Evolutionary conservation across 1,140 invertebrate species (phyloP).

Genomic region (Scylla paramamosain): DNA sequence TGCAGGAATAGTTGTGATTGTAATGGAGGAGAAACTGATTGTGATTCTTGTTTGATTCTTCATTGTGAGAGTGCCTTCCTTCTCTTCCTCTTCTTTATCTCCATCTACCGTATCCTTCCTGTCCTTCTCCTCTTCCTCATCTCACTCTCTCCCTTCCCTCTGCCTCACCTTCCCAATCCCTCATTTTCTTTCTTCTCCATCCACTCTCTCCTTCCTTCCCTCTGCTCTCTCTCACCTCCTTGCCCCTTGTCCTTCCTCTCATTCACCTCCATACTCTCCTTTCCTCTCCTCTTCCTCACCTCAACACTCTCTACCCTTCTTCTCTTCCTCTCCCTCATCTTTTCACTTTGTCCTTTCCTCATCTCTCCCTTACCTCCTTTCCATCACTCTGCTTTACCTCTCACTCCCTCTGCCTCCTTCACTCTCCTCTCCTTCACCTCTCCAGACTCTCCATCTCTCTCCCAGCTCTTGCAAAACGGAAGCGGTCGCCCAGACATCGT

Average conservation of each 20-base stretch:
- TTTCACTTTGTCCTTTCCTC: neutral
- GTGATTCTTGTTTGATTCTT: no score
- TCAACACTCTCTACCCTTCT: neutral
- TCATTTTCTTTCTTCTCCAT: no score
- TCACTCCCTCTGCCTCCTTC: neutral
- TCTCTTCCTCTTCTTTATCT: constrained; percentile 1
- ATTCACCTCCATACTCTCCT: neutral
- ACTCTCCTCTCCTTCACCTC: neutral
- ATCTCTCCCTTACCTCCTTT: neutral
- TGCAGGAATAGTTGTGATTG: neutral
- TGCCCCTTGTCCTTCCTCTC: neutral
- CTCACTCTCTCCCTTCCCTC: neutral
- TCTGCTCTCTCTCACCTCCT: neutral
- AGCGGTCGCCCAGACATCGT: neutral
- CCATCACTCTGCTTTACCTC: neutral
- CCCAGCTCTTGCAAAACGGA: no score
- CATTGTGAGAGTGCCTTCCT: neutral
- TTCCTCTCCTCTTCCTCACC: neutral
- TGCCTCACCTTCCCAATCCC: neutral
- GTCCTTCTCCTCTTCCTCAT: no score
- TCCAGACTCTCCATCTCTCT: no score
- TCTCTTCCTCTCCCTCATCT: neutral
- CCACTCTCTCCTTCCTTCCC: neutral
- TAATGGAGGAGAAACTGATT: neutral
- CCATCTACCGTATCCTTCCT: no score